These are phyloP conservation scores for Anabas testudineus DNA, from an alignment of 2,797 vertebrate species.

Conservation along the genomic window DNA sequence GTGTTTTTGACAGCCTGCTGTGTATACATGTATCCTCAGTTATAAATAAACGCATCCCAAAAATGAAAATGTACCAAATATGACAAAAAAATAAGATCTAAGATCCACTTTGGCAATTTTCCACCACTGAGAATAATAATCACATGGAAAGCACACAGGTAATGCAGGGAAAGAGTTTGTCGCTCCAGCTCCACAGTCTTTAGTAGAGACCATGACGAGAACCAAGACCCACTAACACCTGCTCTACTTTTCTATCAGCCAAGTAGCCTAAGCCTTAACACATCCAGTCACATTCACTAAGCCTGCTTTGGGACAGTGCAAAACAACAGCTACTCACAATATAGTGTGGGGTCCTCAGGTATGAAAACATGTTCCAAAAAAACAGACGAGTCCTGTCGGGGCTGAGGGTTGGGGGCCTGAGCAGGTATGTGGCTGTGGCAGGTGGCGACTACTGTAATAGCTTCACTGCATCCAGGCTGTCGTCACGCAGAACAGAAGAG, in stretches of 20 bases:
- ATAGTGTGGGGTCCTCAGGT: conserved; percentile 74
- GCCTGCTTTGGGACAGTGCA: background rate
- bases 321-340: conserved; percentile 70
- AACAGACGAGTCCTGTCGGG: background rate
- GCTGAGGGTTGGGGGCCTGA: conserved; percentile 2
- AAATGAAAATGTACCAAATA: too few relatives aligned
- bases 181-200: background rate
- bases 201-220: conserved; percentile 12
- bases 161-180: background rate
- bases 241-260: conserved; percentile 55
- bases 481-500: conserved; percentile 48
- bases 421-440: conserved; percentile 12
- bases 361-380: conserved; percentile 77
- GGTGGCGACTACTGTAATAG: conserved; percentile 10
- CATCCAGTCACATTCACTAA: conserved; percentile 5
- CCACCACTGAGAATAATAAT: background rate
- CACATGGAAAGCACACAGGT: background rate
- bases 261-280: conserved; percentile 52
- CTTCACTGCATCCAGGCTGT: conserved; percentile 33
- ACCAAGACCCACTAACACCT: conserved; percentile 42
- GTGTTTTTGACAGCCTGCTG: too few relatives aligned
- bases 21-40: too few relatives aligned
- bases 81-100: too few relatives aligned
- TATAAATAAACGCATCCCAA: too few relatives aligned
- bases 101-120: background rate